These are phyloP conservation scores for Bungarus multicinctus DNA, from an alignment of 2,113 vertebrate species.

Conservation along the genomic window DNA sequence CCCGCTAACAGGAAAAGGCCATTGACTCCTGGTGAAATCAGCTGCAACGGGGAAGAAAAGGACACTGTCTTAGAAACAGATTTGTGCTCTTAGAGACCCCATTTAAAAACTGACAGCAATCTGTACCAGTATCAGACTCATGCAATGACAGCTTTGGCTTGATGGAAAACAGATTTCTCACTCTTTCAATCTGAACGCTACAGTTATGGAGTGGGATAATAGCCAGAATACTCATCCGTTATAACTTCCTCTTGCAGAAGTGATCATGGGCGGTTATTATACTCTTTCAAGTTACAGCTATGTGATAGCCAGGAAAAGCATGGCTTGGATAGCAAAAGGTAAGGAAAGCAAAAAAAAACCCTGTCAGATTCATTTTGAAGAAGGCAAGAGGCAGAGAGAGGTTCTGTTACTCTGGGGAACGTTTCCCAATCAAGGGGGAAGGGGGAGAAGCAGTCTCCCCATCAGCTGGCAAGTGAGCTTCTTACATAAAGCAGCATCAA, in stretches of 20 bases:
- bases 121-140: background rate
- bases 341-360: background rate
- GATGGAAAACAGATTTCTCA: background rate
- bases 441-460: slow-evolving; percentile 5
- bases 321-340: background rate
- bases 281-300: slow-evolving; percentile 37
- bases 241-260: slow-evolving; percentile 45
- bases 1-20: background rate
- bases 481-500: slow-evolving; percentile 53
- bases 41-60: background rate
- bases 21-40: background rate
- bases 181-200: background rate
- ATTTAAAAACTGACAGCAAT: background rate
- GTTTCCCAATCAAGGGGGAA: slow-evolving; percentile 18
- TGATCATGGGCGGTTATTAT: slow-evolving; percentile 41
- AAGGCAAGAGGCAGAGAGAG: background rate
- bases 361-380: slow-evolving; percentile 6
- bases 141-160: background rate
- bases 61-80: background rate
- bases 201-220: background rate
- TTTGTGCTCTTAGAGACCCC: background rate
- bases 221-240: slow-evolving; percentile 45
- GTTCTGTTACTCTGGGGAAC: background rate
- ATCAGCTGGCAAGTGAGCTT: slow-evolving; percentile 34
- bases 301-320: background rate